Evolutionary conservation across 2,113 vertebrate species (phyloP), one percentile per base, ranked within the genome.

Genomic region (Ondatra zibethicus): DNA sequence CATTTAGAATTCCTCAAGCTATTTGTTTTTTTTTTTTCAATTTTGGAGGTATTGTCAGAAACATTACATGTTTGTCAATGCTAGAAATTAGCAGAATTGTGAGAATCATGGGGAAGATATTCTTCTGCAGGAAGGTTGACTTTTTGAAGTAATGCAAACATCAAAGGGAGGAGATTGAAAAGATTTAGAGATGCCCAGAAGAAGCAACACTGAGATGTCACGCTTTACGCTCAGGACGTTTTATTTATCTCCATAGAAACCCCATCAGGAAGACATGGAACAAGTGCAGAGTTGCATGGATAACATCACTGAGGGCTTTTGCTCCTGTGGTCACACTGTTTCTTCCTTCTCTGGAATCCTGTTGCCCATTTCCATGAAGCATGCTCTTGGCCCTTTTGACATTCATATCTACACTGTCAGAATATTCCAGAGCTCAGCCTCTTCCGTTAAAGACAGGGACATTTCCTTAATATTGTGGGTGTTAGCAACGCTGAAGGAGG

Each of bases 371-470:
- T 94, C 73, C 13, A 73, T 23, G 5, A 23, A 47, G 55, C 65
- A 29, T 61, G 11, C 33, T 85, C 84, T 94, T 85, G 63, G 78
- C 58, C 70, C 52, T 93, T 94, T 88, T 89, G 82, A 94, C 89
- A 93, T 81, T 27, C 70, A 92, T 23, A 70, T 39, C 29, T 47
- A 63, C 0, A 17, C 17, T 84, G 29, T 94, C 87, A 97, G 91
- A 95, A 92, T 92, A 29, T 94, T 93, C 91, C 93, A 70, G 75
- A 94, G 31, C 58, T 95, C 39, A 77, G 52, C 2, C 33, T 96
- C 36, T 89, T 84, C n/a, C 42, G 63, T 84, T 75, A 96, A 75
- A 95, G 77, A 89, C 73, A 96, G 91, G 77, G 78, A 45, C n/a
- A 45, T 87, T 94, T 96, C 23, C 81, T 77, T 87, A 89, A 52